Evolutionary conservation across 2,888 invertebrate genomes (phyloP), one percentile per base, ranked within the genome.

Genomic region (Nephrocerus scutellatus): DNA sequence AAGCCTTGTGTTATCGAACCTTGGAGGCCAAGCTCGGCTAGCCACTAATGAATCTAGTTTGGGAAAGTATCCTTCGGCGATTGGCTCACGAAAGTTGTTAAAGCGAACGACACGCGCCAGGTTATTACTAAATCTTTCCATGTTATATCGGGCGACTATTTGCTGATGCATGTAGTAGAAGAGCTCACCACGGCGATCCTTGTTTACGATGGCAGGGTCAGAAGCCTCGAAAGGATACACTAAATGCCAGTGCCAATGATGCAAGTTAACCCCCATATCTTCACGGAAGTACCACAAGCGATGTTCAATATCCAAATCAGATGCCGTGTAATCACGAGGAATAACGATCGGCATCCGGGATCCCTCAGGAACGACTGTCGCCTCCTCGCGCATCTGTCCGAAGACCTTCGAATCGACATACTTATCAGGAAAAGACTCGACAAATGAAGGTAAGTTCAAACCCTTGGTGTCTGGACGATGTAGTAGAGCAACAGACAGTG

Each of bases 151-250:
- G 1, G 66, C 68, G 5, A 67, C 43, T 14, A 68, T 41, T 54
- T 61, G 82, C 56, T 82, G 74, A 53, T 85, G 84, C 84, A 84
- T 84, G 57, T 83, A 84, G 56, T 80, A 86, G 70, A 85, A 84
- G 13, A 86, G 73, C 58, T 85, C 85, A 1, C 85, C 85, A 4
- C 84, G 73, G 6, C 85, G 70, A 66, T 86, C 82, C 63, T 84
- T 83, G 41, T 44, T 48, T 2, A 66, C 66, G 46, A 81, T 75
- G 42, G 60, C 53, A n/a, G 70, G 65, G 49, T 74, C 70, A 1
- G 75, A 67, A 0, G 80, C 76, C 49, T 81, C 80, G 63, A 81
- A 81, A 0, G 88, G 88, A 63, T 88, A 89, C 3, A 89, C 70
- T 48, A 74, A 58, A 59, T 74, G 74, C 74, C 74, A 74, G 52